Evolutionary conservation across 2,888 invertebrate genomes (phyloP), one percentile per base, ranked within the genome.

Genomic region (Exephanes ischioxanthus): DNA sequence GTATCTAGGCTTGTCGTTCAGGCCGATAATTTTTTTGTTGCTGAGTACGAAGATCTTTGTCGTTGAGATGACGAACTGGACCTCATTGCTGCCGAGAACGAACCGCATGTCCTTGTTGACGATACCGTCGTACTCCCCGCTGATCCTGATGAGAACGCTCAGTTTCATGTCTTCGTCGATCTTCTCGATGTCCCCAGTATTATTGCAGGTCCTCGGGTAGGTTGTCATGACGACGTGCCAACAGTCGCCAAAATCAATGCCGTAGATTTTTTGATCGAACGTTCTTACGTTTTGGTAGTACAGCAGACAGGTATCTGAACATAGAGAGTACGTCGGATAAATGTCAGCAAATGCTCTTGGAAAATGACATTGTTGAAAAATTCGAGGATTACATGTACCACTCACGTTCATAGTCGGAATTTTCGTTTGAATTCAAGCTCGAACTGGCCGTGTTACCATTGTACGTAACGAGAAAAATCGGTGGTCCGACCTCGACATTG

Each of bases 151-250:
- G 5, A 19, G n/a, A n/a, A 53, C 53, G 53, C 53, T 53, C 5
- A 53, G 6, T 7, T 53, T 53, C 53, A 19, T 53, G 53, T 53
- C 19, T 53, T 53, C 53, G 53, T 16, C 53, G 16, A 53, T 53
- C n/a, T n/a, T 19, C 53, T n/a, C 16, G n/a, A 7, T 19, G 19
- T 5, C n/a, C n/a, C n/a, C 4, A 16, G 51, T n/a, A 6, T n/a
- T n/a, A 3, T n/a, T 51, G 33, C 6, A 33, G 33, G 33, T 88
- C 90, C 76, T 92, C 85, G 79, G 93, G 88, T 61, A 94, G 85
- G 96, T 95, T 55, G 95, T 95, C 92, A 96, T 93, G 83, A 95
- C 94, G 0, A 96, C 95, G 88, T 97, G 96, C 96, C 96, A 97
- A 45, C 95, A 95, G 58, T 94, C 89, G 90, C 95, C 93, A 91